Conservation (phyloP, 37 sponge, comb jelly and placozoan genomes). For the Ephydatia muelleri region DNA sequence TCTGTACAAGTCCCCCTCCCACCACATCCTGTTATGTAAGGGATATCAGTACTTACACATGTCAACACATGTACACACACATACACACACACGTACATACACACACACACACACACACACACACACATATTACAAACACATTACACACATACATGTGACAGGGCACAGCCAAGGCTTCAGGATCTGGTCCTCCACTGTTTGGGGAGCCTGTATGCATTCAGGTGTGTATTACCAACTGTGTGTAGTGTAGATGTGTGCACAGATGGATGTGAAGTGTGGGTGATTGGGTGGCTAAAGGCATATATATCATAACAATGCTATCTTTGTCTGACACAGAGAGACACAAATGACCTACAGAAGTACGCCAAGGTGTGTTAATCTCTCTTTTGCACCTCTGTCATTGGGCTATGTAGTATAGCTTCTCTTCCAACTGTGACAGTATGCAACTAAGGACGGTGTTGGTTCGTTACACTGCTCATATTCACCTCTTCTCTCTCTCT, state of each 20-base stretch:
- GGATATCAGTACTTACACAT: too few relatives aligned
- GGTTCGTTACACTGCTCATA: neutral
- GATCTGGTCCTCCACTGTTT: neutral
- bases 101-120: neutral
- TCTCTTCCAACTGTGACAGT: neutral
- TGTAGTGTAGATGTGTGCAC: conserved; percentile 27
- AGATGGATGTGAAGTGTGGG: conserved; percentile 19
- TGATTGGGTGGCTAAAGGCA: neutral
- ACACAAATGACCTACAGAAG: neutral
- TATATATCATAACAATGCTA: neutral
- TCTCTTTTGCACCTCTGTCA: neutral
- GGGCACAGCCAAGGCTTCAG: neutral
- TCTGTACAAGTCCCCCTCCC: too few relatives aligned
- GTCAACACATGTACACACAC: too few relatives aligned
- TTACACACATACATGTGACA: neutral
- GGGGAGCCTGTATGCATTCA: conserved; percentile 8
- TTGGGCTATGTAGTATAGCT: neutral
- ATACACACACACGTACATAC: neutral
- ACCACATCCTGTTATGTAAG: too few relatives aligned
- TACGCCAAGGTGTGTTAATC: neutral
- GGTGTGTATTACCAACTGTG: conserved; percentile 7
- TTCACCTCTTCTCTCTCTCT: neutral
- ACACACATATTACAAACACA: neutral
- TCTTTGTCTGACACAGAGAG: neutral
- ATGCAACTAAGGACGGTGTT: too few relatives aligned